Base-by-base conservation (phyloP, 1,140 invertebrate species). In the Orchestia grillus region DNA sequence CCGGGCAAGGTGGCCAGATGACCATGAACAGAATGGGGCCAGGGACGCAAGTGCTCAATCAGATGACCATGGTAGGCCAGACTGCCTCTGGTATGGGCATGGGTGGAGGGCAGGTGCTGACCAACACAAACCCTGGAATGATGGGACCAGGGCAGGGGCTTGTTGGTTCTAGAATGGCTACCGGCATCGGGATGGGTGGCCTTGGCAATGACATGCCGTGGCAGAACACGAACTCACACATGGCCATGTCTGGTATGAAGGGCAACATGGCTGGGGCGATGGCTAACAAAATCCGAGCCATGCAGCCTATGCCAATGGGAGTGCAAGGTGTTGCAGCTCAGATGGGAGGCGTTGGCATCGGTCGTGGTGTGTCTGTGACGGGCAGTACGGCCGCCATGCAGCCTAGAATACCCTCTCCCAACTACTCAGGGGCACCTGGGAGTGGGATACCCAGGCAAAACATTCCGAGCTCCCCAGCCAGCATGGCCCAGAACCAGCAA, bases 401-500 rank as follows among this genome's bases (percentile, higher is more conserved):
- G 87, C 96, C 96, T 23, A 96, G 96, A 36, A 96, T 97, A 45
- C 96, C 96, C 96, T 97, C 96, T 45, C 96, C 96, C 28, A 96
- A 96, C 4, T 97, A 96, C 92, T 62, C 95, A 44, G 96, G 92
- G 42, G 41, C 45, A 62, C 95, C 88, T 19, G 62, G 45, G 57
- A 96, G 45, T 3, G 44, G 96, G 8, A 94, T 95, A 41, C 96
- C 96, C 42, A 96, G 97, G 42, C 96, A 97, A 44, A 96, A 96
- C 43, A 96, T 96, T 53, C 96, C 97, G 8, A 96, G 94, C n/a
- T 97, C 96, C 40, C 96, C 96, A 42, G 96, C 96, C 87, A 94
- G 88, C n/a, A 95, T 94, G 47, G 43, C 96, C 23, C 96, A 96
- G 87, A 96, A 96, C 45, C 96, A 97, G 3, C 96, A 96, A 0